Evolutionary conservation across 2,797 vertebrate species (phyloP).

Genomic region (Masticophis lateralis): DNA sequence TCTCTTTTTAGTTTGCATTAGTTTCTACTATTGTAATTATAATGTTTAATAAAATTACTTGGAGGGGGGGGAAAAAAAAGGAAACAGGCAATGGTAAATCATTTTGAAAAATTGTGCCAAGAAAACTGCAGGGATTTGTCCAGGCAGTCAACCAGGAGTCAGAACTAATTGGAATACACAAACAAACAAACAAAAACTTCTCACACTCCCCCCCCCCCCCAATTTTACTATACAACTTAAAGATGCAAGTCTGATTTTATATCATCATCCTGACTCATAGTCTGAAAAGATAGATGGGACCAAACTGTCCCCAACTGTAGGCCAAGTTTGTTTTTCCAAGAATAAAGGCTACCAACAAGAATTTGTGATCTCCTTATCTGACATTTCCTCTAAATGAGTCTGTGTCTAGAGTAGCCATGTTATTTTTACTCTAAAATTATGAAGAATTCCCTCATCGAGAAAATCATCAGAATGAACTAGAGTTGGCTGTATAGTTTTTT

Average conservation of each 20-base stretch:
- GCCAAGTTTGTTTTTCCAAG: background rate
- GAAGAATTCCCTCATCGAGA: background rate
- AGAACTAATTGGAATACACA: background rate
- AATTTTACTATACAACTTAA: background rate
- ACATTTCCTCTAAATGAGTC: background rate
- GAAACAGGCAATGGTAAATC: background rate
- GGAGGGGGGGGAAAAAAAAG: background rate
- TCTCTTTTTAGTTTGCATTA: background rate
- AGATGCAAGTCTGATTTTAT: background rate
- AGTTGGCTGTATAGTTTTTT: background rate
- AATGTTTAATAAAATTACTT: background rate
- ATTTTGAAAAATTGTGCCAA: background rate
- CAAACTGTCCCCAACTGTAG: background rate
- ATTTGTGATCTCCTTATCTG: background rate
- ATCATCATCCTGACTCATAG: background rate
- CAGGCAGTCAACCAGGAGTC: background rate
- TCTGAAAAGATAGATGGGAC: background rate
- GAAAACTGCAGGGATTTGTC: background rate
- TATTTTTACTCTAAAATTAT: slow-evolving; percentile 13
- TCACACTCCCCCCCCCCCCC: background rate
- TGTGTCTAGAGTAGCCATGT: background rate
- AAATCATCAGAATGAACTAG: slow-evolving; percentile 7
- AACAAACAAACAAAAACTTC: background rate
- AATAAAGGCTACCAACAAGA: background rate
- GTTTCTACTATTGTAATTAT: background rate